Evolutionary conservation across 1,140 invertebrate species (phyloP).

Genomic region (Leptinotarsa undecemlineata): DNA sequence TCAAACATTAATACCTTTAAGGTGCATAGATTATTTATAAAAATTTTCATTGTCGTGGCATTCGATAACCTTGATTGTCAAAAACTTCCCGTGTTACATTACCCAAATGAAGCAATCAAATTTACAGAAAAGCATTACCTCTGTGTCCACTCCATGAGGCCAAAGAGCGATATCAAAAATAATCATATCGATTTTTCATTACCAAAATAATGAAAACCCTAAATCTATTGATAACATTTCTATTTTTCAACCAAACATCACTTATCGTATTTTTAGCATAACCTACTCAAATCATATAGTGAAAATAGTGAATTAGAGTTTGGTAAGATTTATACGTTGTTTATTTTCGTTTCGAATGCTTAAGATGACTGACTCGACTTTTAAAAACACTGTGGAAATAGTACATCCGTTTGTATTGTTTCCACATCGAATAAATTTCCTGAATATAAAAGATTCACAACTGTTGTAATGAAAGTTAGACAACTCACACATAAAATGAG

Average conservation of each 20-base stretch:
- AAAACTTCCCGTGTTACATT: too few species aligned
- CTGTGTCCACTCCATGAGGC: too few species aligned
- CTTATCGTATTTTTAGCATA: background rate
- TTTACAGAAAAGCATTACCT: too few species aligned
- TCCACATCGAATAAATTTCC: background rate
- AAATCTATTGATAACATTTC: background rate
- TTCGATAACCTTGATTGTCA: too few species aligned
- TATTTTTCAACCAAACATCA: background rate
- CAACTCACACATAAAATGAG: too few species aligned
- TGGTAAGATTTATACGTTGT: background rate
- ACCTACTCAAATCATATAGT: background rate
- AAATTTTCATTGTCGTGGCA: too few species aligned
- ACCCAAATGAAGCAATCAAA: too few species aligned
- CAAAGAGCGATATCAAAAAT: too few species aligned
- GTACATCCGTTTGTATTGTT: background rate
- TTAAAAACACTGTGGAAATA: background rate
- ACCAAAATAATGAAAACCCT: background rate
- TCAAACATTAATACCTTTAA: too few species aligned
- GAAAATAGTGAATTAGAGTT: background rate
- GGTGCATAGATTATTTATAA: too few species aligned
- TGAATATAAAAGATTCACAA: background rate
- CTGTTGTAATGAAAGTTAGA: background rate
- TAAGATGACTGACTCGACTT: background rate
- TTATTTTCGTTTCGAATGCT: background rate
- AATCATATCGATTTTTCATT: too few species aligned